A percentile compares a stretch with the other conserved stretches of the same genome.
These are phyloP conservation scores for Drosophila nigricruria DNA, from an alignment of 2,888 invertebrate genomes.

Conservation along the genomic window DNA sequence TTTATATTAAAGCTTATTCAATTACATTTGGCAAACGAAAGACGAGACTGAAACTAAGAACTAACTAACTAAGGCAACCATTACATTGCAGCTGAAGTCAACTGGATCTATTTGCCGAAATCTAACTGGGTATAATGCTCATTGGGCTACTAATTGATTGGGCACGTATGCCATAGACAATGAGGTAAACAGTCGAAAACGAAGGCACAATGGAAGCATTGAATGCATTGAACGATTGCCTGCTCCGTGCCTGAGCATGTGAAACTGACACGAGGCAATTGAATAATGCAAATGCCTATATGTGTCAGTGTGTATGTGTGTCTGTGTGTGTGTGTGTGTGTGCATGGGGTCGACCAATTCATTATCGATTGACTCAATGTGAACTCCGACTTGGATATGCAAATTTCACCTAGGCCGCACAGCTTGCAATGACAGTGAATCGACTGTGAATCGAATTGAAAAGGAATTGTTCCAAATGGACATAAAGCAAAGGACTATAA, in stretches of 20 bases:
- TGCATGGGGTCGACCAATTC: slow-evolving; percentile 37
- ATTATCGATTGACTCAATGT: slow-evolving; percentile 66
- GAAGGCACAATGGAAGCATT: slow-evolving; percentile 29
- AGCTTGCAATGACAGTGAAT: slow-evolving; percentile 3
- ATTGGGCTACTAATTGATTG: slow-evolving; percentile 41
- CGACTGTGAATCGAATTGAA: neutral
- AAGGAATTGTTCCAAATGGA: slow-evolving; percentile 1
- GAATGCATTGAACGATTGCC: slow-evolving; percentile 39
- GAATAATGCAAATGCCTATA: slow-evolving; percentile 57
- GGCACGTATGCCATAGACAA: slow-evolving; percentile 28
- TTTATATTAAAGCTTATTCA: neutral
- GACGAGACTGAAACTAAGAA: neutral
- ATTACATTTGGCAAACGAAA: neutral
- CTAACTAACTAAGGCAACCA: neutral
- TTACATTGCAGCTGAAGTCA: neutral
- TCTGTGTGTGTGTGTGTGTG: slow-evolving; percentile 14
- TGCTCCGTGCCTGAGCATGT: slow-evolving; percentile 40
- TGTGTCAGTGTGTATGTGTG: neutral
- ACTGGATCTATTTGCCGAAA: neutral
- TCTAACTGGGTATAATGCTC: slow-evolving; percentile 3
- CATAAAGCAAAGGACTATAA: slow-evolving; percentile 22
- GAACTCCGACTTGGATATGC: slow-evolving; percentile 46
- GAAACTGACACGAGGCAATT: slow-evolving; percentile 46
- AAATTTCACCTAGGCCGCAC: slow-evolving; percentile 20
- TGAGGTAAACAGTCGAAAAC: slow-evolving; percentile 9